These are phyloP conservation scores for Yponomeuta plumbellus DNA, from an alignment of 2,888 invertebrate genomes.

Conservation along the genomic window DNA sequence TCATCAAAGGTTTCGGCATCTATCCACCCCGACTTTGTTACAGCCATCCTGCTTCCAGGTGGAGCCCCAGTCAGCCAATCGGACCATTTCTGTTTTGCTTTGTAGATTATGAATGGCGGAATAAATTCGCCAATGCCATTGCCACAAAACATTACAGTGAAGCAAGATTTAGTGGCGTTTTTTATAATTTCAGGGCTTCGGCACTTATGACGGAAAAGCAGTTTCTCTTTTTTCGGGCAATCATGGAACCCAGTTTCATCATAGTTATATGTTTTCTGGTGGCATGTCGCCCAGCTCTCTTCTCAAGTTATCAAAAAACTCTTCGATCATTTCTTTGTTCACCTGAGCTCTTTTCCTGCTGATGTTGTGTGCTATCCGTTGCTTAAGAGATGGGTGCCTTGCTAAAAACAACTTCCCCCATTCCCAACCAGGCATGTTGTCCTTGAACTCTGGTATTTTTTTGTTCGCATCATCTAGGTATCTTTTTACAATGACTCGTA, in stretches of 20 bases:
- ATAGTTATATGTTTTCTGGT: slow-evolving; percentile 25
- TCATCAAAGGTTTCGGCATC: slow-evolving; percentile 26
- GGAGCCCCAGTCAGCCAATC: slow-evolving; percentile 28
- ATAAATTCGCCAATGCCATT: slow-evolving; percentile 27
- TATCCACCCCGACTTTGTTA: slow-evolving; percentile 27
- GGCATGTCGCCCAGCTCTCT: slow-evolving; percentile 11
- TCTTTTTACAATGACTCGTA: neutral
- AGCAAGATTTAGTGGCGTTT: slow-evolving; percentile 30
- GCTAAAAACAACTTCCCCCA: slow-evolving; percentile 22
- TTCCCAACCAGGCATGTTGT: slow-evolving; percentile 23
- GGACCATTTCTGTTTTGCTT: slow-evolving; percentile 27
- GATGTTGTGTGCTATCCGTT: slow-evolving; percentile 14
- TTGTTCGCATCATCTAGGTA: slow-evolving; percentile 20
- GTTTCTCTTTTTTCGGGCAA: slow-evolving; percentile 26
- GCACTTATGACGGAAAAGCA: slow-evolving; percentile 24
- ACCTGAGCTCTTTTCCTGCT: slow-evolving; percentile 7
- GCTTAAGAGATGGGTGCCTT: slow-evolving; percentile 21
- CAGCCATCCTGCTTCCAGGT: slow-evolving; percentile 25
- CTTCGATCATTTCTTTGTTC: slow-evolving; percentile 3
- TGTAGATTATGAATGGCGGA: slow-evolving; percentile 27
- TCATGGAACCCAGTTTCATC: slow-evolving; percentile 29
- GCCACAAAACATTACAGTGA: slow-evolving; percentile 27
- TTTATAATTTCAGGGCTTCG: slow-evolving; percentile 27
- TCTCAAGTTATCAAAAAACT: slow-evolving; percentile 1
- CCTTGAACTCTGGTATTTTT: slow-evolving; percentile 24